Evolutionary conservation across 64 coral and sea anemone species (phyloP).

Genomic region (Porites lutea): DNA sequence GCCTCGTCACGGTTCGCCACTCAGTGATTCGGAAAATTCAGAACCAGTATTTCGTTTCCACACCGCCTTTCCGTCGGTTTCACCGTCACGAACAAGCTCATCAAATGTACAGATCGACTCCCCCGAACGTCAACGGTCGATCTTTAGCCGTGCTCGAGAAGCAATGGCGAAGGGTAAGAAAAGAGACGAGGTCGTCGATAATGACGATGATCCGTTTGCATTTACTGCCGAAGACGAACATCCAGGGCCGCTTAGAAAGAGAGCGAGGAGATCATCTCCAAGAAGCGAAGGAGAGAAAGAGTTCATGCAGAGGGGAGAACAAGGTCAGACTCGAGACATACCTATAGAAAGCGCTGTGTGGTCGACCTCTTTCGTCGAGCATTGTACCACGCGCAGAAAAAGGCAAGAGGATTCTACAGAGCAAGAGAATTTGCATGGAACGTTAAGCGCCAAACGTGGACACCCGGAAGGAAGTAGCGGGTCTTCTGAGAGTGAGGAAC

Average conservation of each 20-base stretch:
- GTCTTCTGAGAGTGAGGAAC: background rate
- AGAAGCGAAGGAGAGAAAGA: background rate
- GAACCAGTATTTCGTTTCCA: constrained; percentile 6
- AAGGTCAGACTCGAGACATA: background rate
- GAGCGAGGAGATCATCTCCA: constrained; percentile 18
- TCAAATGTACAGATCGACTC: background rate
- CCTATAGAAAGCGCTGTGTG: background rate
- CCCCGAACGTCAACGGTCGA: constrained; percentile 11
- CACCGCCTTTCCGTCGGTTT: background rate
- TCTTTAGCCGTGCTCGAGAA: constrained; percentile 47
- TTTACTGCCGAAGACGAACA: constrained; percentile 63
- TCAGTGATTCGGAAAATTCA: constrained; percentile 47
- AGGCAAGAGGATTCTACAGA: background rate
- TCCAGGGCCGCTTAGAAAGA: constrained; percentile 5
- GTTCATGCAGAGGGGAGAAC: background rate
- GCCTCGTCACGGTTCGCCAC: constrained; percentile 32
- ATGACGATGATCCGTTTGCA: constrained; percentile 48
- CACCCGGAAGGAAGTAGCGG: background rate
- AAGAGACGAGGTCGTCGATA: background rate
- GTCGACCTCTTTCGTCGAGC: background rate
- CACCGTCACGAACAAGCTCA: background rate
- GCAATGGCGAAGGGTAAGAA: background rate
- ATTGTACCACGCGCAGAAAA: background rate
- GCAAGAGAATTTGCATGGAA: background rate
- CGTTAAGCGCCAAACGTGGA: background rate